These are phyloP conservation scores for Steinernema scapterisci DNA, from an alignment of 2,888 invertebrate species.

Conservation along the genomic window DNA sequence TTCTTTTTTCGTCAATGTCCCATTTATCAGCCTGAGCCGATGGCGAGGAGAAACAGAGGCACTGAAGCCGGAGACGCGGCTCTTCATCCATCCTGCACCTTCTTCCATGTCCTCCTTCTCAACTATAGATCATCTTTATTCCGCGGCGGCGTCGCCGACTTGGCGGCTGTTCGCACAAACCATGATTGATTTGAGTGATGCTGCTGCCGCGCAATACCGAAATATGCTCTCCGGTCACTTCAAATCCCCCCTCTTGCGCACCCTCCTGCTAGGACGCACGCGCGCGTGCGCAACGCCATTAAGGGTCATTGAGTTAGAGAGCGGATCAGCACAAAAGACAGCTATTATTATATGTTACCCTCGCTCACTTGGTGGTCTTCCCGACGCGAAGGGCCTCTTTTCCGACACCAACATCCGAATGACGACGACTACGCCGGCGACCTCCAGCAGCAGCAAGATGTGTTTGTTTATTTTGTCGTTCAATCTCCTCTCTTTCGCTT, in stretches of 20 bases:
- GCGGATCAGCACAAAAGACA: not conserved
- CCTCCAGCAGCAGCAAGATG: not conserved
- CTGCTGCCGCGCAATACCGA: conserved; percentile 3
- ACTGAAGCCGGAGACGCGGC: too few relatives aligned
- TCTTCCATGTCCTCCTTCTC: not conserved
- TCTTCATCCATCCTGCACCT: too few relatives aligned
- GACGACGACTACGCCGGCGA: not conserved
- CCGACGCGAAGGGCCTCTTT: not conserved
- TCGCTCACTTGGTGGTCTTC: not conserved
- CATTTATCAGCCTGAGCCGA: not conserved
- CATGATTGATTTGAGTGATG: not conserved
- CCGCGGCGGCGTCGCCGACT: not conserved
- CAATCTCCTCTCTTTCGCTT: not conserved
- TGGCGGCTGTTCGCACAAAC: conserved; percentile 7
- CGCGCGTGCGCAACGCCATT: not conserved
- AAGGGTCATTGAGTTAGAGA: conserved; percentile 8
- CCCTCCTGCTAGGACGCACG: too few relatives aligned
- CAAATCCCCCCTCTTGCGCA: not conserved
- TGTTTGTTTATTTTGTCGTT: conserved; percentile 31
- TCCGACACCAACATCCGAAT: not conserved
- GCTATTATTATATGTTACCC: conserved; percentile 20
- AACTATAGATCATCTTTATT: conserved; percentile 4
- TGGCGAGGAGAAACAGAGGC: not conserved
- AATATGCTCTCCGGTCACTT: conserved; percentile 10
- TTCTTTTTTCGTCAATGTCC: conserved; percentile 8